Percentiles rank a stretch among this genome's conserved stretches.
Conservation (phyloP, 2,797 vertebrate species). For the Danio aesculapii region DNA sequence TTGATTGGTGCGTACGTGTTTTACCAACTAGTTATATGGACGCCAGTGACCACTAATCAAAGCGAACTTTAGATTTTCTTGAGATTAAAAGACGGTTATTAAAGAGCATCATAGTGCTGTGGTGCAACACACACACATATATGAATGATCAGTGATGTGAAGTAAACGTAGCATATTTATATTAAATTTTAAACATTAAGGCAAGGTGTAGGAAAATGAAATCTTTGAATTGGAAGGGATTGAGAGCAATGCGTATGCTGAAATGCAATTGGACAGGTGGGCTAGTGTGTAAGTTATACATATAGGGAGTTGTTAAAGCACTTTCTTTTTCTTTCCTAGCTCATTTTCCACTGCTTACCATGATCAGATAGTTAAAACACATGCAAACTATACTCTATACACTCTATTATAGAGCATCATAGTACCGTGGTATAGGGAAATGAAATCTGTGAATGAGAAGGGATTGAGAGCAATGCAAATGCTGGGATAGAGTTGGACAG, state of each 20-base stretch:
- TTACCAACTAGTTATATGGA: background rate
- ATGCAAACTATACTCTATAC: background rate
- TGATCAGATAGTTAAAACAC: conserved; percentile 44
- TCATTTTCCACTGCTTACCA: conserved; percentile 63
- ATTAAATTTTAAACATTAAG: conserved; percentile 8
- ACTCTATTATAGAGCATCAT: too few species aligned
- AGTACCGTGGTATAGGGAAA: conserved; percentile 12
- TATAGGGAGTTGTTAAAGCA: too few species aligned
- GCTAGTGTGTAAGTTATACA: too few species aligned
- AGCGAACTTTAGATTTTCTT: background rate
- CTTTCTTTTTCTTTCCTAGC: conserved; percentile 46
- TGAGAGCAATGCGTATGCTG: conserved; percentile 16
- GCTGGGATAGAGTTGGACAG: conserved; percentile 32
- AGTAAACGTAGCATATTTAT: too few species aligned
- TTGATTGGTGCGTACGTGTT: background rate
- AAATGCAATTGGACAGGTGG: too few species aligned
- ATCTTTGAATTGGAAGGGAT: conserved; percentile 30
- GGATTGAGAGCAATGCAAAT: conserved; percentile 28
- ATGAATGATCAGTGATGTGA: too few species aligned
- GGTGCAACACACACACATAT: conserved; percentile 43
- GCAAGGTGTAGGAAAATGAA: conserved; percentile 32
- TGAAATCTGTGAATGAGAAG: conserved; percentile 32
- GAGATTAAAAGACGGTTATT: conserved; percentile 34
- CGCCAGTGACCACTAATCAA: background rate
- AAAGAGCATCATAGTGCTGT: conserved; percentile 43